Evolutionary conservation across 2,797 vertebrate genomes (phyloP).

Genomic region (Eutrigla gurnardus): DNA sequence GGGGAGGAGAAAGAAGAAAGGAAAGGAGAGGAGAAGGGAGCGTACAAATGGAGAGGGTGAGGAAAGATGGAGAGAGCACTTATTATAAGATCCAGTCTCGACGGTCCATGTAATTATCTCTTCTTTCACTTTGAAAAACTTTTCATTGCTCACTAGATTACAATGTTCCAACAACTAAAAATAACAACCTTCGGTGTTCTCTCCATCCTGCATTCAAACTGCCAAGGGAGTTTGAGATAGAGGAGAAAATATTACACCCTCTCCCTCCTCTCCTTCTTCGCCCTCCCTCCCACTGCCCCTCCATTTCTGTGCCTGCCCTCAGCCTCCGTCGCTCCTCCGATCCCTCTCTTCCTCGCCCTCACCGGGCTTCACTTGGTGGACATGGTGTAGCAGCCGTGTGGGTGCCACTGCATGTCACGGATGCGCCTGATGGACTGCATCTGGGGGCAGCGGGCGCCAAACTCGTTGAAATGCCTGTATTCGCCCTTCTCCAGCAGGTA

Average conservation of each 20-base stretch:
- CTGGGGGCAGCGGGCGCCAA: slow-evolving; percentile 80
- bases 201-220: slow-evolving; percentile 42
- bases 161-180: slow-evolving; percentile 38
- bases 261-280: slow-evolving; percentile 70
- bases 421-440: slow-evolving; percentile 84
- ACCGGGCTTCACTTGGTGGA: slow-evolving; percentile 78
- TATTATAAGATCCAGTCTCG: slow-evolving; percentile 30
- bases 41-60: slow-evolving; percentile 56
- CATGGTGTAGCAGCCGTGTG: slow-evolving; percentile 79
- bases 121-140: slow-evolving; percentile 43
- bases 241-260: slow-evolving; percentile 42
- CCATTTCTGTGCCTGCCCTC: slow-evolving; percentile 48
- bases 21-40: slow-evolving; percentile 25
- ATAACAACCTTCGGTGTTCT: slow-evolving; percentile 35
- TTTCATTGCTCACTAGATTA: slow-evolving; percentile 37
- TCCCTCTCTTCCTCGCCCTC: slow-evolving; percentile 76
- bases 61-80: slow-evolving; percentile 57
- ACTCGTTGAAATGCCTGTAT: slow-evolving; percentile 84
- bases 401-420: slow-evolving; percentile 86
- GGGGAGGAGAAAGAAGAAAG: slow-evolving; percentile 20
- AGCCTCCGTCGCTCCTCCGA: slow-evolving; percentile 59
- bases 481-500: slow-evolving; percentile 85
- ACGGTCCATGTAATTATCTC: slow-evolving; percentile 24
- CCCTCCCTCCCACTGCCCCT: slow-evolving; percentile 40
- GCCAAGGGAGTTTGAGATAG: slow-evolving; percentile 31